Base-by-base conservation (phyloP, 2,797 vertebrate genomes). In the Helarctos malayanus region DNA sequence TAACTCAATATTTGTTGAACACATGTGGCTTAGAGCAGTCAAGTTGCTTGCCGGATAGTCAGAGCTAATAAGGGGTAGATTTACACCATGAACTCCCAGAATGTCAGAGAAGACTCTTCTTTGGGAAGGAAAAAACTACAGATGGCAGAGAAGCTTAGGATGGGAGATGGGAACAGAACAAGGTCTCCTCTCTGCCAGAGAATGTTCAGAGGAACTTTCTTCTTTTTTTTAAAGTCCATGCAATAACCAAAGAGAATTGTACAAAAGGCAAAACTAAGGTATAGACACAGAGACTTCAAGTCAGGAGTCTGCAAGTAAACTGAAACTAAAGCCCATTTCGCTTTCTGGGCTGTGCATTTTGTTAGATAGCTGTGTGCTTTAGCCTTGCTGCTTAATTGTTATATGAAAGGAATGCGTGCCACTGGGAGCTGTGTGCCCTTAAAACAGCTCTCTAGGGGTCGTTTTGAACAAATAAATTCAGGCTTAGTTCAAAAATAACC, bases 391-490 rank as follows among this genome's bases (percentile, higher is more conserved):
- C 81, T 61, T 32, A 49, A 80, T 73, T 83, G 35, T 80, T 13
- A 32, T 32, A n/a, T 61, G 35, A 86, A 95, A 89, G 61, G 52
- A 91, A 78, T 69, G 75, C 9, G 19, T 49, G 61, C 69, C 63
- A 3, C 76, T 35, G 2, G 27, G 56, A 95, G 27, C 3, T 4
- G 5, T 57, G 35, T 61, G 23, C 15, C 80, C 41, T 84, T 75
- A 56, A 82, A 89, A 32, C 18, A 84, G 88, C n/a, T 68, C 78
- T 47, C 4, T 25, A 35, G 25, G 27, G 12, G 15, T 87, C 61
- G 29, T 54, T 92, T 41, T 81, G 73, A 91, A 69, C 56, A 71
- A 82, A 79, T 82, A 38, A 69, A 91, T 84, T 94, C 59, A 61
- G 27, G 35, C n/a, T 79, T 78, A 71, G 25, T 87, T 83, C 52